Evolutionary conservation across 2,797 vertebrate species (phyloP).

Genomic region (Phyllotis vaccarum): DNA sequence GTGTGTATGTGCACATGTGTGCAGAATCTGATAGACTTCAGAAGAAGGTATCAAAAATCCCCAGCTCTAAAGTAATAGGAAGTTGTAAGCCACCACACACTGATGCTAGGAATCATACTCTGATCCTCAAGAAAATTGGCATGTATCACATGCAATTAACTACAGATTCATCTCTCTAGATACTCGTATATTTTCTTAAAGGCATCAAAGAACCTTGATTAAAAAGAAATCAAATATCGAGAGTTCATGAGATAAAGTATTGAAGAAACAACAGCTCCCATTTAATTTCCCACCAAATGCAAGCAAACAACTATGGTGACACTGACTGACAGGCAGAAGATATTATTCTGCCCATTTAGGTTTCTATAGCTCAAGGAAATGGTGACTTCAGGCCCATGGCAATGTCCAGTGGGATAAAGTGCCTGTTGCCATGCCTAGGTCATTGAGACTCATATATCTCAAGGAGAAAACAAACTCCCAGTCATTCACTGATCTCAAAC

Average conservation of each 20-base stretch:
- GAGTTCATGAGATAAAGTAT: not conserved
- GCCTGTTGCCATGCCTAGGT: not conserved
- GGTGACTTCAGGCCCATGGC: not conserved
- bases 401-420: not conserved
- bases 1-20: not conserved
- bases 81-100: not conserved
- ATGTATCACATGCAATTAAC: not conserved
- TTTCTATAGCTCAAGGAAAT: not conserved
- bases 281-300: fast-evolving
- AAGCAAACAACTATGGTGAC: not conserved
- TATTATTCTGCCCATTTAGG: too few species aligned
- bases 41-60: not conserved
- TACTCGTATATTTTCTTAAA: not conserved
- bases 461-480: not conserved
- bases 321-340: not conserved
- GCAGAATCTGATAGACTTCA: too few species aligned
- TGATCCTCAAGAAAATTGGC: too few species aligned
- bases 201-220: not conserved
- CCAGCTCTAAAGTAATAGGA: not conserved
- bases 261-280: fast-evolving
- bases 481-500: not conserved
- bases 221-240: not conserved
- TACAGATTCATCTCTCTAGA: not conserved
- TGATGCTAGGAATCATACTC: not conserved
- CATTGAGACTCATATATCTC: too few species aligned